A percentile compares a stretch with the other conserved stretches of the same genome.
These are phyloP conservation scores for Paraescarpia echinospica DNA, from an alignment of 1,140 invertebrate genomes.

Conservation along the genomic window DNA sequence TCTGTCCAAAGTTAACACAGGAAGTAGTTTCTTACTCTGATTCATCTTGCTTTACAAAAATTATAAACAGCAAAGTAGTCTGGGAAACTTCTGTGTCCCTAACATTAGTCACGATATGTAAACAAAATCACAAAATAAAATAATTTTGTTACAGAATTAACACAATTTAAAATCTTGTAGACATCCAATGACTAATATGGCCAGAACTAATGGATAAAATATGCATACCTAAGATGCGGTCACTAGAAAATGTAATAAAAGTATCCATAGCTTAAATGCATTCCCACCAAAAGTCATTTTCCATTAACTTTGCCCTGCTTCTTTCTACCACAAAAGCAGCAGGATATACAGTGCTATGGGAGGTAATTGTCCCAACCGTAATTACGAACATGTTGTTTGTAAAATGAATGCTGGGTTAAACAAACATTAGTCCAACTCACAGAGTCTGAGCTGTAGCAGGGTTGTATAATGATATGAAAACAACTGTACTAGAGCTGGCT, in stretches of 20 bases:
- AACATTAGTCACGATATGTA: too few relatives aligned
- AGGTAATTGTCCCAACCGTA: background rate
- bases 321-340: background rate
- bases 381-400: background rate
- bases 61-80: too few relatives aligned
- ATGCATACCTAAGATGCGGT: background rate
- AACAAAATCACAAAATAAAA: too few relatives aligned
- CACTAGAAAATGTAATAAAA: background rate
- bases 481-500: background rate
- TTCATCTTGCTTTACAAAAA: too few relatives aligned
- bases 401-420: background rate
- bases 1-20: background rate
- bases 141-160: too few relatives aligned
- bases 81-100: too few relatives aligned
- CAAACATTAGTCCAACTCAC: background rate
- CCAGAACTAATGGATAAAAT: background rate
- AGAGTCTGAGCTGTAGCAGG: background rate
- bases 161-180: too few relatives aligned
- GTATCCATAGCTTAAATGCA: background rate
- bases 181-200: too few relatives aligned
- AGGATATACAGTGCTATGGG: background rate
- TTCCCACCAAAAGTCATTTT: background rate
- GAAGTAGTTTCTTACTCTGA: background rate
- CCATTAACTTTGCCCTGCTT: background rate
- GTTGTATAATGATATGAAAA: background rate